Base-by-base conservation (phyloP, 2,888 invertebrate genomes). In the Perithous albicinctus region DNA sequence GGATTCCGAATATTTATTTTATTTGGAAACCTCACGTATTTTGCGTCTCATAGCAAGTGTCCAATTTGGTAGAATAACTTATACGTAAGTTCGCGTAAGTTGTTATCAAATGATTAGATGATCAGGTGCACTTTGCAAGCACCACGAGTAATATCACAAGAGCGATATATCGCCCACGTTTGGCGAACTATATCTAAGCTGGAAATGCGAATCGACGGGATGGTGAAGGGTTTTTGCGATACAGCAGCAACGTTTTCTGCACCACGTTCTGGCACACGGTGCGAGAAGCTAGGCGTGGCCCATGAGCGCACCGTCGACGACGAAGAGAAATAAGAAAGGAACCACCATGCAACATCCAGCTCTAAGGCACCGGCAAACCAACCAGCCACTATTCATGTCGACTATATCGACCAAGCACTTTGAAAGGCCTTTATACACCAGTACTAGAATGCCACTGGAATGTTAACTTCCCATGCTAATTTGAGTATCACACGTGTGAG, bases 241-340 rank as follows among this genome's bases (percentile, higher is more conserved):
- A 59, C 69, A 4, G 35, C 56, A 72, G 23, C 56, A 10, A 38
- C 38, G 23, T 1, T 20, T 20, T n/a, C 5, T 12, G 46, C 67
- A 35, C 46, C 20, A 78, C 67, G 32, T 51, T 48, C 54, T 48
- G 72, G 75, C 64, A 73, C 76, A 64, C 43, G 64, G 54, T 79
- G 80, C 76, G 64, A 78, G 79, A 75, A 78, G 82, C 86, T 89
- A 90, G 92, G 91, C 92, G 92, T 91, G 91, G 92, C 89, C 83
- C 18, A 10, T 38, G 41, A 70, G 38, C 69, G 56, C n/a, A n/a
- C n/a, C 35, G 4, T n/a, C 61, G 63, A 67, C 66, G 77, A 83
- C 87, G 75, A 79, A 88, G 88, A 88, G 90, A 89, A 90, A 90
- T 89, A 91, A 89, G 90, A 91, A 91, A 92, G 91, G 90, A 89